Evolutionary conservation across 2,797 vertebrate species (phyloP).

Genomic region (Sciurus vulgaris): DNA sequence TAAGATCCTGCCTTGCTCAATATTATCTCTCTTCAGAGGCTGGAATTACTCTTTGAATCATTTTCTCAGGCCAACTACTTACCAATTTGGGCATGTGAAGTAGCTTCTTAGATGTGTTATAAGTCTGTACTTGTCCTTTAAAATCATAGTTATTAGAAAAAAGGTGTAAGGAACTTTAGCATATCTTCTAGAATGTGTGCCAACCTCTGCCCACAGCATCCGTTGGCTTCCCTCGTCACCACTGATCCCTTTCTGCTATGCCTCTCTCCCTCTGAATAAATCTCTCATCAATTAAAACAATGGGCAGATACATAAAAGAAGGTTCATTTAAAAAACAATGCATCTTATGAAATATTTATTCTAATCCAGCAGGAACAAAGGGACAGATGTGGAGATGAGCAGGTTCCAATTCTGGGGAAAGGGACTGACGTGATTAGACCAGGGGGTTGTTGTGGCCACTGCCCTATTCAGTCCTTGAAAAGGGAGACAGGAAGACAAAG

Average conservation of each 20-base stretch:
- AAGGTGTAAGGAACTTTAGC: background rate
- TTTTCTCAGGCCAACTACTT: constrained; percentile 31
- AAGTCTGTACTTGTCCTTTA: background rate
- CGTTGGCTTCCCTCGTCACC: background rate
- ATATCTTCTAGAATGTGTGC: background rate
- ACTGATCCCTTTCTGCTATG: too few species aligned
- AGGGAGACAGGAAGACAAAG: background rate
- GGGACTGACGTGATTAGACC: accelerated
- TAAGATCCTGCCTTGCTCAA: background rate
- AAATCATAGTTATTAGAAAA: background rate
- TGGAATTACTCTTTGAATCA: background rate
- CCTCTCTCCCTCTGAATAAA: background rate
- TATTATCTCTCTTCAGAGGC: background rate
- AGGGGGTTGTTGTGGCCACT: background rate
- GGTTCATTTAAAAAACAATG: background rate
- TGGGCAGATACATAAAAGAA: background rate
- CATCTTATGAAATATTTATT: constrained; percentile 10
- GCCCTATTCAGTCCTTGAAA: background rate
- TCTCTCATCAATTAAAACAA: constrained; percentile 1
- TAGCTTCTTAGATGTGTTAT: background rate
- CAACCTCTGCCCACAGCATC: background rate
- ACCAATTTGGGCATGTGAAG: background rate
- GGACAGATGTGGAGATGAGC: background rate
- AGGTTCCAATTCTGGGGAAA: background rate
- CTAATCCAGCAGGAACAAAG: background rate